phyloP scores from a whole-genome alignment of 2,888 invertebrate genomes.

The Cyrtodaria siliqua region DNA sequence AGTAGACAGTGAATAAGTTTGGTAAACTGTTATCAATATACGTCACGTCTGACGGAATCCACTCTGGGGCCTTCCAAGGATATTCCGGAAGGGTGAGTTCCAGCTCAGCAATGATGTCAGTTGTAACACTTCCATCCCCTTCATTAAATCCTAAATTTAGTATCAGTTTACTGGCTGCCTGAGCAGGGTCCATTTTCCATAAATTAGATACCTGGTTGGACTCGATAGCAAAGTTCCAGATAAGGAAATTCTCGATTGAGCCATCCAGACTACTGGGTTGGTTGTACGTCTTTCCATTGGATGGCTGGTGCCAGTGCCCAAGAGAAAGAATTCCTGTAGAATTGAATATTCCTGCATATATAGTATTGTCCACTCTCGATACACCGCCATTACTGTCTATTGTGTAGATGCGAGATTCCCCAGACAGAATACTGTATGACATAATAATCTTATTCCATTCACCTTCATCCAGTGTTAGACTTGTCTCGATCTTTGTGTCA shows the following conservation, averaged over 20 bases:
- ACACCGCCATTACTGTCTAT: conserved; percentile 64
- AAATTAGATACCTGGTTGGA: conserved; percentile 68
- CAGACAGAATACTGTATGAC: conserved; percentile 64
- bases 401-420: conserved; percentile 59
- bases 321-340: conserved; percentile 63
- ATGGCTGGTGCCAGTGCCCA: conserved; percentile 73
- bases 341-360: conserved; percentile 60
- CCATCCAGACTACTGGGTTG: conserved; percentile 58
- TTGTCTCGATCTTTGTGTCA: conserved; percentile 43
- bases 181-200: conserved; percentile 67
- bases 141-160: conserved; percentile 71
- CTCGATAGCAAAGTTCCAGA: conserved; percentile 68
- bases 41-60: conserved; percentile 70
- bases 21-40: conserved; percentile 47
- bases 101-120: conserved; percentile 20
- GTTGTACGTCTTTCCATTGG: conserved; percentile 48
- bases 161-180: conserved; percentile 53
- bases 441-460: conserved; percentile 74
- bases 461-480: conserved; percentile 55
- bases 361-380: conserved; percentile 30
- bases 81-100: conserved; percentile 60
- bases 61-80: conserved; percentile 72
- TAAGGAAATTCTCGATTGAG: conserved; percentile 70
- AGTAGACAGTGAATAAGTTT: conserved; percentile 51
- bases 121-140: conserved; percentile 62